Conservation (phyloP, 2,113 vertebrate genomes). For the Pseudonaja textilis region DNA sequence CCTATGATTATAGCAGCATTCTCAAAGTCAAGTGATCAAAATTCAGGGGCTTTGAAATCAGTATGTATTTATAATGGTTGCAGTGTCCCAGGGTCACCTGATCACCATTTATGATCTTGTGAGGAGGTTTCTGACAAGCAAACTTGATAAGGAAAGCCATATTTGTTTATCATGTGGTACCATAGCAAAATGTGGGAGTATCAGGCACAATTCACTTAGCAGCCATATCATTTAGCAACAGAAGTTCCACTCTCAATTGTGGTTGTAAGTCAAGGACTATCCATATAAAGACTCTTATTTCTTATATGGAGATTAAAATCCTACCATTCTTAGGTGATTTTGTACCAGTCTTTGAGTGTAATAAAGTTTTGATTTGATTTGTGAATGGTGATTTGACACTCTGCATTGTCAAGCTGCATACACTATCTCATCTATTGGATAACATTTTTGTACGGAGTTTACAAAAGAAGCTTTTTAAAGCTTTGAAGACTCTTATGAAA, state of each 20-base stretch:
- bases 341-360: not conserved
- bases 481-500: not conserved
- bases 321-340: not conserved
- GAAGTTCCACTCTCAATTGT: not conserved
- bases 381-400: not conserved
- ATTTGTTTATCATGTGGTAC: not conserved
- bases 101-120: not conserved
- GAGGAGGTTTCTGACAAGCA: not conserved
- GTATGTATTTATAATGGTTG: not conserved
- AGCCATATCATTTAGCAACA: not conserved
- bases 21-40: not conserved
- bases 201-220: not conserved
- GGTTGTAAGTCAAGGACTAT: not conserved
- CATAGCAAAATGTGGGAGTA: not conserved
- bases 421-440: not conserved
- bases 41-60: not conserved
- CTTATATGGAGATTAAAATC: not conserved
- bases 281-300: not conserved
- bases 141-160: not conserved
- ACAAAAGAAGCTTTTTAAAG: not conserved
- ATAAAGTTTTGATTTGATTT: not conserved
- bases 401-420: not conserved
- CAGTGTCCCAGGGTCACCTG: not conserved
- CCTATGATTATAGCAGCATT: not conserved
- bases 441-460: not conserved